phyloP scores from a whole-genome alignment of 2,888 invertebrate species.

The Resseliella maxima region DNA sequence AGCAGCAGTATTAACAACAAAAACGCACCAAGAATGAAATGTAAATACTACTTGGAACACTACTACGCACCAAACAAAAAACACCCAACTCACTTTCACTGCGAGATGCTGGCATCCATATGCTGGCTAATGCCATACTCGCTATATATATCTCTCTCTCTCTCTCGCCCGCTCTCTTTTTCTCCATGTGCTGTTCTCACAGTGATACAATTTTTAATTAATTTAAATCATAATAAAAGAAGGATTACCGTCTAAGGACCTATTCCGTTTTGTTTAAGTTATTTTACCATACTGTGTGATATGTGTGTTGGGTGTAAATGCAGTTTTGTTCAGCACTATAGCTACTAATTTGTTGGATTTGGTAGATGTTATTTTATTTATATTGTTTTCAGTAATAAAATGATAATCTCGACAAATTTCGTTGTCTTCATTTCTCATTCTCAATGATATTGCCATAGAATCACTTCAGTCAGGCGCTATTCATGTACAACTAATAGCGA shows the following conservation, averaged over 20 bases:
- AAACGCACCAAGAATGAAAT: no score
- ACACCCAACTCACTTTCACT: no score
- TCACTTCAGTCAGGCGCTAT: not conserved
- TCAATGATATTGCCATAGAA: not conserved
- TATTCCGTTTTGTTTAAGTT: not conserved
- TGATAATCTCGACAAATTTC: constrained; percentile 37
- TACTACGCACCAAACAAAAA: no score
- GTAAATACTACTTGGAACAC: not conserved
- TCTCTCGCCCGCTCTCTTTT: not conserved
- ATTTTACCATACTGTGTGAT: not conserved
- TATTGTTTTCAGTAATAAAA: constrained; percentile 46
- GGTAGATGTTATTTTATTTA: constrained; percentile 1
- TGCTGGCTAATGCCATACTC: not conserved
- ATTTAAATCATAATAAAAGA: constrained; percentile 55
- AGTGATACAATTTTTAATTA: constrained; percentile 49
- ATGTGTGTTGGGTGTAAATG: not conserved
- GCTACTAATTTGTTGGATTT: constrained; percentile 48
- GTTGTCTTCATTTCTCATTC: not conserved
- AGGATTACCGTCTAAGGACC: constrained; percentile 52
- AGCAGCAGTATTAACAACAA: no score
- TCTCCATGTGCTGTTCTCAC: not conserved
- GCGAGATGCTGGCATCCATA: not conserved
- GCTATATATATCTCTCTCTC: not conserved
- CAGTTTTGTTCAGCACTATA: not conserved
- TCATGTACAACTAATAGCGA: not conserved